phyloP scores from a whole-genome alignment of 1,140 invertebrate species.

The Drosophila neocordata region DNA sequence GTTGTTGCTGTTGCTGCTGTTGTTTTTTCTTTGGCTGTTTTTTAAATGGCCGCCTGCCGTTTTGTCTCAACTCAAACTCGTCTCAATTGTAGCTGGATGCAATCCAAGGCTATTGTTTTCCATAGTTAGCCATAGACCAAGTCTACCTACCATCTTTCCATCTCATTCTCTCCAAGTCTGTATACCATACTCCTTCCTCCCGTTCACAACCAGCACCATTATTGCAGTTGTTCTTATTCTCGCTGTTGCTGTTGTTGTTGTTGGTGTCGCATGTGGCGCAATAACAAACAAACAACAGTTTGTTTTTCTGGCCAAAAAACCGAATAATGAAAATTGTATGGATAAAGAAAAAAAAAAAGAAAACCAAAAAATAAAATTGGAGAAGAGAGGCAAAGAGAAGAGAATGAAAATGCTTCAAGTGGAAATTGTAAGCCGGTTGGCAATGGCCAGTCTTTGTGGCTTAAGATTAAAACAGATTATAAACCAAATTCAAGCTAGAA shows the following conservation, averaged over 20 bases:
- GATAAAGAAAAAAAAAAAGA: slow-evolving; percentile 21
- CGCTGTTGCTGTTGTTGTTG: background rate
- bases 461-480: slow-evolving; percentile 4
- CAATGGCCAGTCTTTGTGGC: background rate
- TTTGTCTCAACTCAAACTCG: slow-evolving; percentile 47
- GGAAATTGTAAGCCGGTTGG: background rate
- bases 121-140: slow-evolving; percentile 57
- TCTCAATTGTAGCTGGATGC: slow-evolving; percentile 68
- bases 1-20: background rate
- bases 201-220: background rate
- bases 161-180: background rate
- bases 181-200: background rate
- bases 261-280: slow-evolving; percentile 18
- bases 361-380: slow-evolving; percentile 12
- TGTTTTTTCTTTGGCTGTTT: slow-evolving; percentile 13
- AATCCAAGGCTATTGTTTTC: slow-evolving; percentile 72
- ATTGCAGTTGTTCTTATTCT: background rate
- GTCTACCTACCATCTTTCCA: background rate
- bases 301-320: slow-evolving; percentile 45
- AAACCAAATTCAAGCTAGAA: background rate
- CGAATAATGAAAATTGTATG: slow-evolving; percentile 46
- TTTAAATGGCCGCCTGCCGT: slow-evolving; percentile 35
- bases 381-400: background rate
- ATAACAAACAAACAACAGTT: slow-evolving; percentile 19
- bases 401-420: background rate